Conservation (phyloP, 2,888 invertebrate genomes). For the Hirtodrosophila trivittata region DNA sequence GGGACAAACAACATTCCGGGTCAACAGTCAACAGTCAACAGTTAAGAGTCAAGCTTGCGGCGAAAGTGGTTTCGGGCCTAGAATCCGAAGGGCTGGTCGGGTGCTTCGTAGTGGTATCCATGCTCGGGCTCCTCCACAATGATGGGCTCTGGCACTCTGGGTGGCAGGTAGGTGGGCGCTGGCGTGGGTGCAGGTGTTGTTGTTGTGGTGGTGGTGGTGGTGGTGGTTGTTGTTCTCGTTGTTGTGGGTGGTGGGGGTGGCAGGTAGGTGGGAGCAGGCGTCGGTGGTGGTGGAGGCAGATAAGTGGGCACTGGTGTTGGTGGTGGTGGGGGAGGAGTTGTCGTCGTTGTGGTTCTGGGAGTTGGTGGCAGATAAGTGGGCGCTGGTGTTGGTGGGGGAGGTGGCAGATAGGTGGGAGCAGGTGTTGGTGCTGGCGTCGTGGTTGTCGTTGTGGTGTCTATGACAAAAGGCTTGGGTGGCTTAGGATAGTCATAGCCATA, state of each 20-base stretch:
- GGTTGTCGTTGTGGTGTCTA: constrained; percentile 40
- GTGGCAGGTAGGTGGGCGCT: constrained; percentile 66
- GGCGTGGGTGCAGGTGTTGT: constrained; percentile 64
- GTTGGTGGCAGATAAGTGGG: constrained; percentile 51
- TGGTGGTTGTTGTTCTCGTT: constrained; percentile 37
- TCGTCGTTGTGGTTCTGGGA: constrained; percentile 28
- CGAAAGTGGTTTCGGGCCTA: constrained; percentile 23
- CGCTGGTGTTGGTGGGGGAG: constrained; percentile 46
- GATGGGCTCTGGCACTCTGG: constrained; percentile 41
- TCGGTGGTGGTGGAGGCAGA: constrained; percentile 32
- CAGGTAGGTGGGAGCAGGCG: constrained; percentile 57
- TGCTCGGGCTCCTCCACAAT: constrained; percentile 50
- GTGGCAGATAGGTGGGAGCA: constrained; percentile 61
- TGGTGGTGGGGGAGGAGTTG: constrained; percentile 31
- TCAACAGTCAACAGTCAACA: constrained; percentile 18
- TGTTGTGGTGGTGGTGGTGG: constrained; percentile 53
- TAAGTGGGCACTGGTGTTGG: constrained; percentile 32
- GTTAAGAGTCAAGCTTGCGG: background rate
- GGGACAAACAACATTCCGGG: constrained; percentile 57
- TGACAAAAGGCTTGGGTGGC: constrained; percentile 66
- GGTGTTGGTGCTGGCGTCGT: constrained; percentile 53
- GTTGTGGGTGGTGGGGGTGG: constrained; percentile 54
- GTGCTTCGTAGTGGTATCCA: constrained; percentile 68
- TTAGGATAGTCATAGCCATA: constrained; percentile 75
- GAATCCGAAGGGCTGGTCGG: constrained; percentile 60